A percentile compares a stretch with the other conserved stretches of the same genome.
Evolutionary conservation across 2,797 vertebrate species (phyloP).

Genomic region (Cyprinodon diabolis): DNA sequence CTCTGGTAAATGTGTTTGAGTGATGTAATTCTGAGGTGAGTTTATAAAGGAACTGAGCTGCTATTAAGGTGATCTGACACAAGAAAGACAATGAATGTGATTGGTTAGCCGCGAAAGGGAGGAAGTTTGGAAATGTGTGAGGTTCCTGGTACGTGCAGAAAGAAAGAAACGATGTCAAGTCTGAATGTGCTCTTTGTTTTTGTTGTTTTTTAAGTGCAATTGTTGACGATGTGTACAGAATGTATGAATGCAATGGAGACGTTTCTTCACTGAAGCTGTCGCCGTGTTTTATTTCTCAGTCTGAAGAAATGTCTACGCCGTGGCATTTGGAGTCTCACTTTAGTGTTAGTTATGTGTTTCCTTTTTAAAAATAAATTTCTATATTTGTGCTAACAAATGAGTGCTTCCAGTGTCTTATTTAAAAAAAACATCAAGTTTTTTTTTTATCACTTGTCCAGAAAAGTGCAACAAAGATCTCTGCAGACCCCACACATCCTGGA

Average conservation of each 20-base stretch:
- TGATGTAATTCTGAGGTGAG: slow-evolving; percentile 28
- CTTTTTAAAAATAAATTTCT: slow-evolving; percentile 67
- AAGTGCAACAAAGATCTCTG: too few relatives aligned
- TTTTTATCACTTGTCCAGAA: too few relatives aligned
- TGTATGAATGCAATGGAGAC: slow-evolving; percentile 37
- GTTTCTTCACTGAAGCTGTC: slow-evolving; percentile 4
- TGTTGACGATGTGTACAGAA: slow-evolving; percentile 44
- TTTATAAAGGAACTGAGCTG: slow-evolving; percentile 49
- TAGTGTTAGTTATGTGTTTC: slow-evolving; percentile 40
- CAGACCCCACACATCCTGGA: too few relatives aligned
- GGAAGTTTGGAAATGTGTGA: slow-evolving; percentile 18
- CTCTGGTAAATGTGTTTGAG: slow-evolving; percentile 23
- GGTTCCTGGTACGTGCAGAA: slow-evolving; percentile 38
- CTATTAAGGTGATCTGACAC: slow-evolving; percentile 24
- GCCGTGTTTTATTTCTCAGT: slow-evolving; percentile 18
- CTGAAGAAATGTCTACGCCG: slow-evolving; percentile 28
- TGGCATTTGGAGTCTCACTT: slow-evolving; percentile 45
- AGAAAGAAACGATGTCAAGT: slow-evolving; percentile 16
- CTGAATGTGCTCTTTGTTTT: slow-evolving; percentile 15
- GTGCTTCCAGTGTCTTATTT: background rate
- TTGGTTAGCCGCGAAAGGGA: slow-evolving; percentile 15
- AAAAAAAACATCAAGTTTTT: background rate
- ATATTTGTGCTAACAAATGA: slow-evolving; percentile 55
- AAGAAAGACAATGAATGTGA: slow-evolving; percentile 45
- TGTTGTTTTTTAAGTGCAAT: slow-evolving; percentile 54